Evolutionary conservation across 2,888 invertebrate species (phyloP).

Genomic region (Bombyx huttoni): DNA sequence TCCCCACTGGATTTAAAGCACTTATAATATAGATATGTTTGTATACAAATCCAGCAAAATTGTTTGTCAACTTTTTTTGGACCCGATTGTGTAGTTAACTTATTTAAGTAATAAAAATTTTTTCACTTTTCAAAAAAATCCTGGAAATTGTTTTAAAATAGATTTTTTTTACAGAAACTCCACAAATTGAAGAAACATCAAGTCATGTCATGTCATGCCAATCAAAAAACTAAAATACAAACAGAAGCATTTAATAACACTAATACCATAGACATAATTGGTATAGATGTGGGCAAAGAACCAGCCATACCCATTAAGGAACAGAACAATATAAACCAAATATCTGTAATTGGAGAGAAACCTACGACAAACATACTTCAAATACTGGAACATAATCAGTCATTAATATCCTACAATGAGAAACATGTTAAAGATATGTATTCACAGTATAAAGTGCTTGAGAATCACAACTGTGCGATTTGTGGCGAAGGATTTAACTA

Average conservation of each 20-base stretch:
- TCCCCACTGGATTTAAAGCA: too few species aligned
- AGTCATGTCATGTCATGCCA: conserved; percentile 7
- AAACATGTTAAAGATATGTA: conserved; percentile 30
- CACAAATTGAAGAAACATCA: conserved; percentile 55
- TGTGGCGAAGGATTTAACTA: conserved; percentile 47
- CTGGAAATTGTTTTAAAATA: too few species aligned
- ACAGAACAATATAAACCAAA: conserved; percentile 22
- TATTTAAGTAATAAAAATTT: too few species aligned
- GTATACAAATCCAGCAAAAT: too few species aligned
- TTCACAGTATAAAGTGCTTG: conserved; percentile 23
- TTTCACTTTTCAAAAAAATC: too few species aligned
- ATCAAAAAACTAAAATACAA: conserved; percentile 21
- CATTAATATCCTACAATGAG: conserved; percentile 21
- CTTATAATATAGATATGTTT: too few species aligned
- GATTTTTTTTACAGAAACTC: conserved; percentile 36
- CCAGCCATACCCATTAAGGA: conserved; percentile 28
- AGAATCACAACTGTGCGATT: conserved; percentile 33
- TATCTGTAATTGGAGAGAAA: conserved; percentile 32
- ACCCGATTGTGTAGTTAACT: too few species aligned
- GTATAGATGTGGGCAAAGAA: conserved; percentile 46
- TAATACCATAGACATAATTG: conserved; percentile 48
- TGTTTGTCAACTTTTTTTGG: too few species aligned
- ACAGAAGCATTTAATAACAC: conserved; percentile 32
- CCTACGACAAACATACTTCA: conserved; percentile 14
- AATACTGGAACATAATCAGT: conserved; percentile 19